Percentiles rank a stretch among this genome's conserved stretches.
Conservation (phyloP, 2,888 invertebrate species). For the Eueremaeus valkanovi region DNA sequence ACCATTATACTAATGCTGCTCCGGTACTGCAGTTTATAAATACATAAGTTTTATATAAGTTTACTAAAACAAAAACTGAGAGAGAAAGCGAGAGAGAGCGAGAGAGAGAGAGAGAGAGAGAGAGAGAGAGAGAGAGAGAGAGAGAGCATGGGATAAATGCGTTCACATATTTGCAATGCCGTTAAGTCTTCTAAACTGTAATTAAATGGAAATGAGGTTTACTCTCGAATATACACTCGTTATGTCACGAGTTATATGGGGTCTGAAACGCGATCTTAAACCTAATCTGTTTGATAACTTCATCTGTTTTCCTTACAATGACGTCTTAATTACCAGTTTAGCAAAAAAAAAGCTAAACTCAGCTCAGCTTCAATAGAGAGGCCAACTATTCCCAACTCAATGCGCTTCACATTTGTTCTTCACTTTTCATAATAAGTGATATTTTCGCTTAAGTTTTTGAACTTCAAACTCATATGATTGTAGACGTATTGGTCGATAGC, state of each 20-base stretch:
- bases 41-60: slow-evolving; percentile 3
- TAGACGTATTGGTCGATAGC: neutral
- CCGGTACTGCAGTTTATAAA: neutral
- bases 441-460: neutral
- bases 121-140: neutral
- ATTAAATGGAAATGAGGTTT: slow-evolving; percentile 42
- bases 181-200: slow-evolving; percentile 38
- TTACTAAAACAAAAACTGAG: neutral
- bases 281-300: slow-evolving; percentile 32
- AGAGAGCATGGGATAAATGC: slow-evolving; percentile 4
- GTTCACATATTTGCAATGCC: slow-evolving; percentile 32
- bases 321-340: slow-evolving; percentile 26
- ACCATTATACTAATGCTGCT: neutral
- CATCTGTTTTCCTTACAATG: slow-evolving; percentile 30
- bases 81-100: slow-evolving; percentile 1
- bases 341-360: neutral
- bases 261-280: slow-evolving; percentile 26
- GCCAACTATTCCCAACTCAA: neutral
- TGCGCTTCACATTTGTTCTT: neutral
- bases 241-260: slow-evolving; percentile 34
- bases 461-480: neutral
- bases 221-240: slow-evolving; percentile 19
- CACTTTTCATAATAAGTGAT: neutral
- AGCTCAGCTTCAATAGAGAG: neutral
- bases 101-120: slow-evolving; percentile 24